Evolutionary conservation across 2,797 vertebrate species (phyloP).

Genomic region (Chloroceryle amazona): DNA sequence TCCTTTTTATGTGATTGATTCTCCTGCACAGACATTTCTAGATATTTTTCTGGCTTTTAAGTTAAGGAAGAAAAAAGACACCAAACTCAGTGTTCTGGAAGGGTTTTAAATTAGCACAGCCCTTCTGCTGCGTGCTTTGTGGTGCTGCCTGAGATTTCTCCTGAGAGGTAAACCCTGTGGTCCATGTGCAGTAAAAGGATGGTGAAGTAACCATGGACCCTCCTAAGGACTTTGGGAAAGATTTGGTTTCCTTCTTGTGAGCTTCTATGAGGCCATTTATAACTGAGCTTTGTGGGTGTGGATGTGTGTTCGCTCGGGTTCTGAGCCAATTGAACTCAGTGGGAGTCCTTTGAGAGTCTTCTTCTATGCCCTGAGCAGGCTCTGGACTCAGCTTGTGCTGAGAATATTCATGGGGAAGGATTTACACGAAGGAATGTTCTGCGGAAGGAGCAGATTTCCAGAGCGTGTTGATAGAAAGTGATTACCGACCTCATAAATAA

Average conservation of each 20-base stretch:
- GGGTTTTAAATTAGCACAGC: not conserved
- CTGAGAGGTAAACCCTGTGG: not conserved
- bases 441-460: conserved; percentile 26
- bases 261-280: not conserved
- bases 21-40: not conserved
- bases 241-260: conserved; percentile 6
- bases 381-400: not conserved
- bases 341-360: conserved; percentile 49
- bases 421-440: not conserved
- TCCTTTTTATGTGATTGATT: conserved; percentile 25
- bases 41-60: conserved; percentile 28
- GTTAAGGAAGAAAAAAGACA: not conserved
- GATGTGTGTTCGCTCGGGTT: not conserved
- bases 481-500: conserved; percentile 32
- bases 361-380: conserved; percentile 21
- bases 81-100: not conserved
- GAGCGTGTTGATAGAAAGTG: conserved; percentile 23
- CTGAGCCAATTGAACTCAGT: conserved; percentile 23
- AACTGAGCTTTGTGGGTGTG: not conserved
- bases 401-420: conserved; percentile 3
- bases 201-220: accelerated
- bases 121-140: not conserved
- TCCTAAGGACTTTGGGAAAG: not conserved
- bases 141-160: not conserved
- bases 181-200: not conserved